Evolutionary conservation across 2,797 vertebrate species (phyloP), one percentile per base, ranked within the genome.

Genomic region (Hippopotamyrus pictus): DNA sequence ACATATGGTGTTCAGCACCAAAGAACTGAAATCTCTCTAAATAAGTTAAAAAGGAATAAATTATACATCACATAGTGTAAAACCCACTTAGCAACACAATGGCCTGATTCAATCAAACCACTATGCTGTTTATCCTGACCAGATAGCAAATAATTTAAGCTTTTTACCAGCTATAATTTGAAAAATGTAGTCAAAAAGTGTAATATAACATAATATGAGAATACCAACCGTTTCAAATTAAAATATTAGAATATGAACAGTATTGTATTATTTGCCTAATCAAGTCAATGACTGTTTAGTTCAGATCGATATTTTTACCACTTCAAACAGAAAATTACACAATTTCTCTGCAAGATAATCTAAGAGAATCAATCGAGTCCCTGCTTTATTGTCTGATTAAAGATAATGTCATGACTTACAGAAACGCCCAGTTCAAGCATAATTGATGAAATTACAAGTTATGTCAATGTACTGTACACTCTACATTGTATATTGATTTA

Each of bases 71-170:
- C 51, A 62, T 87, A 57, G 5, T 87, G 53, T 87, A 33, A 87
- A 37, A 87, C 50, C 54, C 22, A 85, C 83, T 85, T 87, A 87
- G 85, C 85, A 87, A 8, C 62, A 88, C 41, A 33, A n/a, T 62
- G 37, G 37, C 53, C 9, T 54, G 29, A 87, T 57, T 37, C 29
- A 57, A 44, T 87, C 25, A 87, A 87, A 87, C 14, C 85, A 57
- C n/a, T 25, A 85, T 25, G 22, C 82, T 25, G 46, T 48, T 51
- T 86, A 29, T 25, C 3, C 25, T 29, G 48, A 51, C 22, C 50
- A 41, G 41, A 7, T 22, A 86, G 83, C n/a, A 29, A 33, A 25
- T n/a, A 14, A 86, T 51, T 33, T 51, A 79, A 79, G 44, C 5
- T n/a, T 25, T 48, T 86, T 86, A n/a, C 5, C 4, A 51, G 12